Evolutionary conservation across 23 tunicate genomes (phyloP), one percentile per base, ranked within the genome.

Genomic region (Styela clava): DNA sequence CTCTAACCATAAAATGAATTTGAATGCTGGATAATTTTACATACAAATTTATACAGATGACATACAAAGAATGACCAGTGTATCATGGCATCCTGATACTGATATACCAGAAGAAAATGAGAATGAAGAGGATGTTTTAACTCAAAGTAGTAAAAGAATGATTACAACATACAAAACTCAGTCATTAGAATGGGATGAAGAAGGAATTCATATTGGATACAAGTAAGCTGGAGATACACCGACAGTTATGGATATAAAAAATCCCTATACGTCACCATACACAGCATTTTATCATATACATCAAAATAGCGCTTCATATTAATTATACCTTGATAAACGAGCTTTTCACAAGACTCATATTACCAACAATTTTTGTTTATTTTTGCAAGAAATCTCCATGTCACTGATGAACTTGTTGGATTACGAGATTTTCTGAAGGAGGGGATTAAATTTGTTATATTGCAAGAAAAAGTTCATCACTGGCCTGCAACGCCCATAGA

Each of bases 401-500:
- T 81, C 23, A 52, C 83, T 33, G 83, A 85, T 81, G 95, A 89
- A 30, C 78, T 89, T 63, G 36, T 67, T 20, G 31, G 51, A 31
- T 77, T 89, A 25, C 67, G 86, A 51, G 95, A 89, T 52, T 89
- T 74, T 65, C 52, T 85, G 32, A 74, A 63, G 44, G 31, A 67
- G 20, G 95, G 95, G 12, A 81, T 89, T 20, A 35, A 56, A 24
- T 68, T 89, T 33, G 44, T 61, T 62, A 56, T 89, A 0, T 28
- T 74, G 16, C n/a, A 30, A 29, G 88, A 89, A 73, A 68, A 36
- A 35, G 74, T 78, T 31, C 20, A 27, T 26, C 79, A 83, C 22
- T 89, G 95, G 95, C 88, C 95, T 9, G 84, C 73, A 1, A 84
- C 88, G 0, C 88, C 82, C 7, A 78, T 34, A 26, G 90, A 86